Percentiles rank a stretch among this genome's conserved stretches.
phyloP scores from a whole-genome alignment of 2,888 invertebrate genomes.

The Dynastes tityus region DNA sequence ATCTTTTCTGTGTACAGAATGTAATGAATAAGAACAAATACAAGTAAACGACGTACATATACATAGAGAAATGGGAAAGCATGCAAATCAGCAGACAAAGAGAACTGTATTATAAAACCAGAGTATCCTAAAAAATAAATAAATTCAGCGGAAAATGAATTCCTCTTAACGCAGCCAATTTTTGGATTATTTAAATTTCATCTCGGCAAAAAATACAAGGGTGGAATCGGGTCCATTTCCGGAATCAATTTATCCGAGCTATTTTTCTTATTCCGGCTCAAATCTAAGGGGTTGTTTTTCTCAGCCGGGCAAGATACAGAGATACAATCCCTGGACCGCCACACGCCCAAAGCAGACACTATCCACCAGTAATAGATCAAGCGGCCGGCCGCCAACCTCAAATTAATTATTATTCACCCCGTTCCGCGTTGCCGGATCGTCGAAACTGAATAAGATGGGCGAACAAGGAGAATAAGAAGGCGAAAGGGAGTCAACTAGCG shows the following conservation, averaged over 20 bases:
- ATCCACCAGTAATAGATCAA: constrained; percentile 30
- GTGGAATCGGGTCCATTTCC: constrained; percentile 8
- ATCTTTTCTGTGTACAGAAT: too few relatives aligned
- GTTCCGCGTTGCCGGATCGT: background rate
- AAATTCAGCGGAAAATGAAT: background rate
- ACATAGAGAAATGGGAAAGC: too few relatives aligned
- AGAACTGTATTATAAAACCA: background rate
- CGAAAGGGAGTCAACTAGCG: background rate
- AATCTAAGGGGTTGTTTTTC: constrained; percentile 18
- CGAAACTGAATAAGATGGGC: background rate
- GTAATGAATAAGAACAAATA: too few relatives aligned
- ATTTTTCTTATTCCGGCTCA: constrained; percentile 38
- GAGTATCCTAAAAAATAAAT: background rate
- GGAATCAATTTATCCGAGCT: constrained; percentile 34
- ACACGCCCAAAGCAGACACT: constrained; percentile 8
- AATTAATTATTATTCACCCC: constrained; percentile 37
- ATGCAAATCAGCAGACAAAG: too few relatives aligned
- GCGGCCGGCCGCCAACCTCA: constrained; percentile 8
- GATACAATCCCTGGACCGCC: constrained; percentile 4
- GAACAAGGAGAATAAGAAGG: background rate
- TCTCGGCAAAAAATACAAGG: background rate
- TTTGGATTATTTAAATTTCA: constrained; percentile 32
- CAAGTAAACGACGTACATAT: too few relatives aligned
- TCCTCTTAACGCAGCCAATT: constrained; percentile 21
- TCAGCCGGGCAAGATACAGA: constrained; percentile 3